Evolutionary conservation across 2,113 vertebrate species (phyloP).

Genomic region (Rhipidura dahli): DNA sequence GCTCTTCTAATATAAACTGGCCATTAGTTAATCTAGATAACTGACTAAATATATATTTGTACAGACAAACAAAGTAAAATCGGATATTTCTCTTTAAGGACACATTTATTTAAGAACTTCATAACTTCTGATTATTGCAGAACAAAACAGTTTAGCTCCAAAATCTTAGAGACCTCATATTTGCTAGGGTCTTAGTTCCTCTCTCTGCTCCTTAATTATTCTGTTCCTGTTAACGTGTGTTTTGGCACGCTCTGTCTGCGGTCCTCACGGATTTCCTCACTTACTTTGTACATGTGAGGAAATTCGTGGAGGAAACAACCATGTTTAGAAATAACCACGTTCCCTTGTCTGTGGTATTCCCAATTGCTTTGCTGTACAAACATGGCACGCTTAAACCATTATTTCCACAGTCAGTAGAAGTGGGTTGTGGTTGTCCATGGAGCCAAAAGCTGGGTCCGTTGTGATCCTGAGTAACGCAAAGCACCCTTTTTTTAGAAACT

Average conservation of each 20-base stretch:
- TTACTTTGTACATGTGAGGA: not conserved
- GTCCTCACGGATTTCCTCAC: not conserved
- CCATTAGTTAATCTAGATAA: not conserved
- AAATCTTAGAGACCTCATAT: not conserved
- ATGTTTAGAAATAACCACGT: not conserved
- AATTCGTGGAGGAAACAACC: not conserved
- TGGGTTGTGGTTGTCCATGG: not conserved
- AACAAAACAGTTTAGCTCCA: not conserved
- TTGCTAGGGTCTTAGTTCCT: not conserved
- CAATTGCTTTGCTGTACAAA: not conserved
- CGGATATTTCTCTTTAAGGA: not conserved
- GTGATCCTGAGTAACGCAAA: accelerated
- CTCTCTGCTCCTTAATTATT: not conserved
- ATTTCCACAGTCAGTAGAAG: not conserved
- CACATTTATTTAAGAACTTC: not conserved
- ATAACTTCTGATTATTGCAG: not conserved
- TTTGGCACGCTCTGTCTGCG: not conserved
- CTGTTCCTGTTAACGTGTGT: not conserved
- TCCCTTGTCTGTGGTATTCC: not conserved
- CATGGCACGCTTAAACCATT: not conserved
- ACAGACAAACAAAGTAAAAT: not conserved
- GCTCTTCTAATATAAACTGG: not conserved
- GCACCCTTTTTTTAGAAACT: not conserved
- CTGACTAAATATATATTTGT: not conserved
- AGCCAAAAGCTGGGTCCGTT: not conserved